Base-by-base conservation (phyloP, 2,888 invertebrate species). In the Scaptomyza reducta region DNA sequence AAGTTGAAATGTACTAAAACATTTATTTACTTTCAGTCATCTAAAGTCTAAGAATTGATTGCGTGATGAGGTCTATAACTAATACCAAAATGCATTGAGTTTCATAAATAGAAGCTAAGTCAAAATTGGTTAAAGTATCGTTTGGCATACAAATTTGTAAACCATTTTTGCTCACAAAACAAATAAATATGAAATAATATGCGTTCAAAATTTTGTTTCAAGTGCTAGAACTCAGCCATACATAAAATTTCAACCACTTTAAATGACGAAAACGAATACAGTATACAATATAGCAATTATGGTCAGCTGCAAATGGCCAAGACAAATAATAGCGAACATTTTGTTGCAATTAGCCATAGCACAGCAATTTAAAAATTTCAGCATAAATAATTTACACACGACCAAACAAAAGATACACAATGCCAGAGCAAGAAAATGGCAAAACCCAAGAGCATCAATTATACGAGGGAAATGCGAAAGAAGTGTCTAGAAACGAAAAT, bases 341-440 rank as follows among this genome's bases (percentile, higher is more conserved):
- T 57, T 50, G 58, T 22, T 64, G 84, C 78, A 84, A 81, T 81
- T 84, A 81, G 78, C 70, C 71, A 65, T 50, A 58, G 44, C 38
- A 58, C 10, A 53, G 40, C 40, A 50, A 72, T 66, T 66, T 60
- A 50, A 53, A 68, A 79, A 58, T 70, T 77, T 77, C 58, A 49
- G 62, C 54, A 61, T 62, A 82, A 82, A 78, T 79, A 77, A 84
- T 82, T 84, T 46, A 65, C 62, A 70, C 50, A 58, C 50, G 53
- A 65, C 55, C 58, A 45, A 78, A 76, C 79, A 78, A 69, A 62
- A 72, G 62, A 75, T 49, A 72, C 68, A 74, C 66, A 74, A 70
- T 71, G 69, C 44, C 64, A 66, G 50, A 47, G 50, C 38, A 50
- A 35, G 9, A 40, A 35, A 40, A 29, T 14, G 46, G 46, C 59